Evolutionary conservation across 2,113 vertebrate genomes (phyloP).

Genomic region (Dromaius novaehollandiae): DNA sequence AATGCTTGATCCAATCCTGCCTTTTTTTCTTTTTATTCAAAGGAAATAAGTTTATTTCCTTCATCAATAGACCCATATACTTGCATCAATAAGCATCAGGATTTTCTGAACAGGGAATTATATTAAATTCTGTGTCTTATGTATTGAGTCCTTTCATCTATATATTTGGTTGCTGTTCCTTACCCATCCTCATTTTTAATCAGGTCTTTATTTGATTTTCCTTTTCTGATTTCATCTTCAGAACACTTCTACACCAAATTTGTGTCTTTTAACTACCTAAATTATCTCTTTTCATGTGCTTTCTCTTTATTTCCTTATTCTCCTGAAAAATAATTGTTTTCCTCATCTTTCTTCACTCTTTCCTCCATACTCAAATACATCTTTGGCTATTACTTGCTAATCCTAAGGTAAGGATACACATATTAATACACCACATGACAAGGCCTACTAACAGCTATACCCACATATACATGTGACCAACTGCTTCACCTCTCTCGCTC

Average conservation of each 20-base stretch:
- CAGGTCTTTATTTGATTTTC: neutral
- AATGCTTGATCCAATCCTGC: neutral
- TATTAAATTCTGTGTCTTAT: neutral
- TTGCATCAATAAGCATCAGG: neutral
- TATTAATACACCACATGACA: rapidly evolving
- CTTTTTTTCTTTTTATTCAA: neutral
- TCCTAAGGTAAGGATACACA: neutral
- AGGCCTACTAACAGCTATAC: neutral
- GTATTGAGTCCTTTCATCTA: neutral
- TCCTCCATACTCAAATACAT: neutral
- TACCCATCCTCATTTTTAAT: neutral
- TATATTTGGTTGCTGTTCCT: neutral
- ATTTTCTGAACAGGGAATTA: neutral
- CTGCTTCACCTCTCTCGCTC: neutral
- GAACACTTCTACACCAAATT: neutral
- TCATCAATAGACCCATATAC: neutral
- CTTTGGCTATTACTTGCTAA: neutral
- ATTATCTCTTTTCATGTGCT: neutral
- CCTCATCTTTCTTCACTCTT: neutral
- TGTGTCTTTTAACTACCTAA: neutral
- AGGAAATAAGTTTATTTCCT: neutral
- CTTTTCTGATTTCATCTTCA: neutral
- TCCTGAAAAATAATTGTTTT: neutral
- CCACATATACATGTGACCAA: neutral
- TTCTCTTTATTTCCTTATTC: neutral